Evolutionary conservation across 2,888 invertebrate genomes (phyloP).

Genomic region (Lathronympha strigana): DNA sequence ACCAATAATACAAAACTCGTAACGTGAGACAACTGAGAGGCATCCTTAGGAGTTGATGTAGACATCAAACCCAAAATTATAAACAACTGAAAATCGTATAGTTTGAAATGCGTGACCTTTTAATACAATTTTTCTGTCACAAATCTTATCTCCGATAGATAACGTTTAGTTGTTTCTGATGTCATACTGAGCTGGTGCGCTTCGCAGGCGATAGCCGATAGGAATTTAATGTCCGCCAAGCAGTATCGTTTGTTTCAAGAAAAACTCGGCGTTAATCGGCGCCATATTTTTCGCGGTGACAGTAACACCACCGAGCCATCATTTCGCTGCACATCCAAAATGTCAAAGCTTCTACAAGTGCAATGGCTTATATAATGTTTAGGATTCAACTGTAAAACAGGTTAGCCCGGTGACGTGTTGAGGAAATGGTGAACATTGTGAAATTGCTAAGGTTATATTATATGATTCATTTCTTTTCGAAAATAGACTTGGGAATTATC

Average conservation of each 20-base stretch:
- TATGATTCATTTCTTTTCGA: too few species aligned
- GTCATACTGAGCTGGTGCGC: not conserved
- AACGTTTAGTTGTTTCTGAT: too few species aligned
- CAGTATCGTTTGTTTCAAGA: constrained; percentile 18
- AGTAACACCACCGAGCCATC: constrained; percentile 14
- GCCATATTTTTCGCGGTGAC: constrained; percentile 34
- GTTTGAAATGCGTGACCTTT: too few species aligned
- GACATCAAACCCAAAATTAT: too few species aligned
- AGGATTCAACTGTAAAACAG: constrained; percentile 1
- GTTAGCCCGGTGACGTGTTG: constrained; percentile 18
- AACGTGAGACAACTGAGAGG: too few species aligned
- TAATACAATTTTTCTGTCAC: too few species aligned
- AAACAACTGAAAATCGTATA: too few species aligned
- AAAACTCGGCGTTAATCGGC: constrained; percentile 28
- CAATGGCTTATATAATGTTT: constrained; percentile 8
- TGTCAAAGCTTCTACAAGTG: not conserved
- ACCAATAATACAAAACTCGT: too few species aligned
- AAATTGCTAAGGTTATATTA: constrained; percentile 11
- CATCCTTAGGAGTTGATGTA: too few species aligned
- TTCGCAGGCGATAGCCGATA: not conserved
- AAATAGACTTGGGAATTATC: too few species aligned
- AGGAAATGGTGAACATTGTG: constrained; percentile 20
- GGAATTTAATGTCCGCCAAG: not conserved
- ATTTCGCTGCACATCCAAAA: not conserved
- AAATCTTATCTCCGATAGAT: too few species aligned